phyloP scores from a whole-genome alignment of 2,797 vertebrate species.

The Tenualosa ilisha region DNA sequence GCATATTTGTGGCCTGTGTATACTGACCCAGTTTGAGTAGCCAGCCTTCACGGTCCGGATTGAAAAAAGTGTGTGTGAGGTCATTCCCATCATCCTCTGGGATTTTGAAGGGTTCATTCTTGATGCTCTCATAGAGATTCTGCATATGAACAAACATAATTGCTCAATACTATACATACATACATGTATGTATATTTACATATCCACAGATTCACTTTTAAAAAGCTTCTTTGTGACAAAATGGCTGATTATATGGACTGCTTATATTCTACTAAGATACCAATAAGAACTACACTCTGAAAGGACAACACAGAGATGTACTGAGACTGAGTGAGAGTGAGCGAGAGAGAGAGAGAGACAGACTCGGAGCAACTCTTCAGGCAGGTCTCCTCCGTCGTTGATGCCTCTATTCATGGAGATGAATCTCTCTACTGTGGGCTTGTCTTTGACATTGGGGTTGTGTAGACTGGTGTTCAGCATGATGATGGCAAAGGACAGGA shows the following conservation, averaged over 20 bases:
- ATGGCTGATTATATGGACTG: neutral
- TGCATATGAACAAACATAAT: conserved; percentile 52
- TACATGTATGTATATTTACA: neutral
- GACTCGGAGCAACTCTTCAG: conserved; percentile 92
- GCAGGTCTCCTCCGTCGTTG: conserved; percentile 92
- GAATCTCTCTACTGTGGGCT: conserved; percentile 89
- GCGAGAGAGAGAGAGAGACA: neutral
- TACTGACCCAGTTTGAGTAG: conserved; percentile 91
- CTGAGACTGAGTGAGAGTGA: neutral
- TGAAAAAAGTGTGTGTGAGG: conserved; percentile 97
- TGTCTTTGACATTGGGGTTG: conserved; percentile 97
- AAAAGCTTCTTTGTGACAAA: neutral
- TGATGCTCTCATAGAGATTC: conserved; percentile 97
- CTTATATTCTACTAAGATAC: no score
- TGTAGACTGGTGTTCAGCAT: conserved; percentile 98
- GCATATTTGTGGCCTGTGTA: conserved; percentile 11
- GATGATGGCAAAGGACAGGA: conserved; percentile 95
- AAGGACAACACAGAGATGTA: neutral
- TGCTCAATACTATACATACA: neutral
- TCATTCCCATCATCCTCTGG: conserved; percentile 94
- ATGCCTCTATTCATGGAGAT: conserved; percentile 97
- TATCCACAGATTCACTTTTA: neutral
- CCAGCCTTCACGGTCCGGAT: conserved; percentile 95
- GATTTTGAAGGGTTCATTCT: conserved; percentile 97
- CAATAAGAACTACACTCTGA: no score